A percentile compares a stretch with the other conserved stretches of the same genome.
Conservation (phyloP, 2,797 vertebrate genomes). For the Oceanodroma leucorhoa region DNA sequence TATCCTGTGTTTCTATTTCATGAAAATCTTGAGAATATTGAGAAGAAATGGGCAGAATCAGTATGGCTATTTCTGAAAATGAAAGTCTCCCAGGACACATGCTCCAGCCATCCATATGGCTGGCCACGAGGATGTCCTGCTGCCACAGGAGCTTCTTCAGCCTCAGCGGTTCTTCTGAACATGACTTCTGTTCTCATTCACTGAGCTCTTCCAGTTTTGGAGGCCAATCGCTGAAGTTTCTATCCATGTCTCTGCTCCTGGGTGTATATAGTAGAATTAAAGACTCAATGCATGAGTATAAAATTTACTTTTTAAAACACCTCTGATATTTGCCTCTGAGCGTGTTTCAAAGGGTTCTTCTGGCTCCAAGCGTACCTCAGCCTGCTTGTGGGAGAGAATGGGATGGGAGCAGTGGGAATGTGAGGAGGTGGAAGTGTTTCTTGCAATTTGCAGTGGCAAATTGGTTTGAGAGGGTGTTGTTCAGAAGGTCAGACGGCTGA, state of each 20-base stretch:
- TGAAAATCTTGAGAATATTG: neutral
- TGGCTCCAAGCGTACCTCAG: accelerated
- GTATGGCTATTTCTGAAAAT: neutral
- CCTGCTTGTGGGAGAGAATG: neutral
- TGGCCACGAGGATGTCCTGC: neutral
- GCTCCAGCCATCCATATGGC: neutral
- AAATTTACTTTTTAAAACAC: neutral
- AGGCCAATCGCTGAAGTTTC: neutral
- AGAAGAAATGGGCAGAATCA: neutral
- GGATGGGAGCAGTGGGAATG: neutral
- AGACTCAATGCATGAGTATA: neutral
- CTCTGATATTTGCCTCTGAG: neutral
- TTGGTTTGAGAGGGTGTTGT: neutral
- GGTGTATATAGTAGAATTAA: neutral
- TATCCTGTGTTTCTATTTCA: neutral
- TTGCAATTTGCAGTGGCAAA: neutral
- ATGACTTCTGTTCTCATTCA: neutral
- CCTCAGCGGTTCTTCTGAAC: neutral
- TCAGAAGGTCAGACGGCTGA: accelerated
- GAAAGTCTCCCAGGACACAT: neutral
- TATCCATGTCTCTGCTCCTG: neutral
- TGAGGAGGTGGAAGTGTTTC: neutral
- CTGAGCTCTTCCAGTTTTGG: neutral
- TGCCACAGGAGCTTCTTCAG: neutral
- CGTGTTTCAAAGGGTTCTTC: neutral